phyloP scores from a whole-genome alignment of 2,888 invertebrate genomes.

The Orchesella flavescens region DNA sequence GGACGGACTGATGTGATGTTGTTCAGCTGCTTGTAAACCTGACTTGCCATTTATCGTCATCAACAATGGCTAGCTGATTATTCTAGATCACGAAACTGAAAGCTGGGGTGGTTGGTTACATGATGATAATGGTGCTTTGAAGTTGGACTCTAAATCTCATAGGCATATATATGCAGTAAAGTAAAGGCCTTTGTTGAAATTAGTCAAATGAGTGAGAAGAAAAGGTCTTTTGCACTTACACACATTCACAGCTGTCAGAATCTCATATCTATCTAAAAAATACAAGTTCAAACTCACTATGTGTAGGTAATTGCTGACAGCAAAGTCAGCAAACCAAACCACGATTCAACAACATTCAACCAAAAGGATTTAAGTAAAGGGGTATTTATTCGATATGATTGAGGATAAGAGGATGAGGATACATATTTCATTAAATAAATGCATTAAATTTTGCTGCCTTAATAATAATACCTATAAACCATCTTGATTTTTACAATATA shows the following conservation, averaged over 20 bases:
- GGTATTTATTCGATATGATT: too few species aligned
- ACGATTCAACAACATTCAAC: too few species aligned
- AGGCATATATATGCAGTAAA: too few species aligned
- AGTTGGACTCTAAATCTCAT: too few species aligned
- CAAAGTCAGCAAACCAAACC: too few species aligned
- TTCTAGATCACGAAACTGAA: conserved; percentile 68
- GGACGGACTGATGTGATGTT: neutral
- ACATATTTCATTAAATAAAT: neutral
- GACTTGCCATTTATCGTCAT: conserved; percentile 50
- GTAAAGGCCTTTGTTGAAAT: too few species aligned
- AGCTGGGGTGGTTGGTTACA: conserved; percentile 47
- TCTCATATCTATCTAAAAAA: too few species aligned
- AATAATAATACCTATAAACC: neutral
- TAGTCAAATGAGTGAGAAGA: neutral
- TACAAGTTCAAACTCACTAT: too few species aligned
- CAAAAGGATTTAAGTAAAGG: too few species aligned
- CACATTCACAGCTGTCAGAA: conserved; percentile 1
- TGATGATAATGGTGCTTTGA: neutral
- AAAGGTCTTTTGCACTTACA: conserved; percentile 4
- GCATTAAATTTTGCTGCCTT: neutral
- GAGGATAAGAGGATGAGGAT: too few species aligned
- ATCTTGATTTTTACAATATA: too few species aligned
- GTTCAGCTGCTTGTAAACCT: conserved; percentile 32
- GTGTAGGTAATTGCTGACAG: too few species aligned
- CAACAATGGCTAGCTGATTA: conserved; percentile 45